Percentiles rank a stretch among this genome's conserved stretches.
phyloP scores from a whole-genome alignment of 2,888 invertebrate species.

The Eurytoma californica region DNA sequence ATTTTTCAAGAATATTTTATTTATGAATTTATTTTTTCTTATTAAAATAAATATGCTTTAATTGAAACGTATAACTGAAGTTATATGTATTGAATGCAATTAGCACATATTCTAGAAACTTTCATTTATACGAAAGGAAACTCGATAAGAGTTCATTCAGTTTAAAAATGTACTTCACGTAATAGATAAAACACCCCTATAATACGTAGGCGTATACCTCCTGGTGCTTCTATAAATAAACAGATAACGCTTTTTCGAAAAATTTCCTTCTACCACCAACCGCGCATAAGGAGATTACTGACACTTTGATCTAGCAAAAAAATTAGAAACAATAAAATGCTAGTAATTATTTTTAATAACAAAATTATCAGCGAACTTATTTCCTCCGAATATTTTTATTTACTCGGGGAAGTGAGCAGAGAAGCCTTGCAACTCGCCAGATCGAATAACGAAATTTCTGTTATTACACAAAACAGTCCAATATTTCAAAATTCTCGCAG shows the following conservation, averaged over 20 bases:
- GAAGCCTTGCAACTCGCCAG: not conserved
- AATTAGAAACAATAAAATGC: too few species aligned
- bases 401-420: too few species aligned
- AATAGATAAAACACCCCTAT: slow-evolving; percentile 45
- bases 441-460: slow-evolving; percentile 32
- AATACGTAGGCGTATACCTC: slow-evolving; percentile 22
- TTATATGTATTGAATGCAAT: too few species aligned
- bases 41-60: too few species aligned
- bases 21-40: too few species aligned
- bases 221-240: slow-evolving; percentile 29
- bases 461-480: slow-evolving; percentile 38
- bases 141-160: slow-evolving; percentile 32
- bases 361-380: too few species aligned
- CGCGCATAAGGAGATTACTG: not conserved
- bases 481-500: slow-evolving; percentile 35
- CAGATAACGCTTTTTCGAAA: slow-evolving; percentile 21
- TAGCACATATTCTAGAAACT: not conserved
- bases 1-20: too few species aligned
- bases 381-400: too few species aligned
- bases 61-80: too few species aligned
- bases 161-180: slow-evolving; percentile 31
- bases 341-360: too few species aligned
- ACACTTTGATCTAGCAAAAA: not conserved
- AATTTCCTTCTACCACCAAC: slow-evolving; percentile 19
- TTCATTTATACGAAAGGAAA: slow-evolving; percentile 6